A percentile compares a stretch with the other conserved stretches of the same genome.
phyloP scores from a whole-genome alignment of 2,113 vertebrate species.

The Muntiacus reevesi region DNA sequence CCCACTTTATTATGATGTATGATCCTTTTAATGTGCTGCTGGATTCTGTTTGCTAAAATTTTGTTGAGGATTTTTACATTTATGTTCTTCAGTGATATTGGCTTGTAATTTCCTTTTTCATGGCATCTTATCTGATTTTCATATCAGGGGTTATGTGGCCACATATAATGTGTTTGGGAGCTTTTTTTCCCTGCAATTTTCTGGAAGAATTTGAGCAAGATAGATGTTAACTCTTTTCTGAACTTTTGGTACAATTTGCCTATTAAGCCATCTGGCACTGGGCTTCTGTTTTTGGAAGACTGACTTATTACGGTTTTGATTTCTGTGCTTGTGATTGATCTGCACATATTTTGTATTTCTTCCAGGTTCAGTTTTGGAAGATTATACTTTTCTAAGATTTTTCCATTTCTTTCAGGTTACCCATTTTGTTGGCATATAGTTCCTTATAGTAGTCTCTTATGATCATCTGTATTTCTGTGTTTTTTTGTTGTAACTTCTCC shows the following conservation, averaged over 20 bases:
- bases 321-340: not conserved
- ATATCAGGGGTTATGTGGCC: not conserved
- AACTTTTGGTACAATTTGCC: not conserved
- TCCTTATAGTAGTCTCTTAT: not conserved
- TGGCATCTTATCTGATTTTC: not conserved
- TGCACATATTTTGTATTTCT: not conserved
- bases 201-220: not conserved
- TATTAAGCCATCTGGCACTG: not conserved
- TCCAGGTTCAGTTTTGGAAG: not conserved
- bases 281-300: not conserved
- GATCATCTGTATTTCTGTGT: not conserved
- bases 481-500: not conserved
- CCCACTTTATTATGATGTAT: no score
- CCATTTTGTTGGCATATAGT: not conserved
- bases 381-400: not conserved
- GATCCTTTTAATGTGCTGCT: not conserved
- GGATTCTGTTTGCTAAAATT: not conserved
- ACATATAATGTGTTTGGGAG: not conserved
- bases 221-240: not conserved
- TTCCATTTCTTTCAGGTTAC: not conserved
- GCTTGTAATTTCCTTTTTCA: not conserved
- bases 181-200: not conserved
- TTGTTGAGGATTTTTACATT: not conserved
- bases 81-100: not conserved
- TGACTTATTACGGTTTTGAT: not conserved